Percentiles rank a stretch among this genome's conserved stretches.
Conservation (phyloP, 2,797 vertebrate species). For the Gobio occitaniae region DNA sequence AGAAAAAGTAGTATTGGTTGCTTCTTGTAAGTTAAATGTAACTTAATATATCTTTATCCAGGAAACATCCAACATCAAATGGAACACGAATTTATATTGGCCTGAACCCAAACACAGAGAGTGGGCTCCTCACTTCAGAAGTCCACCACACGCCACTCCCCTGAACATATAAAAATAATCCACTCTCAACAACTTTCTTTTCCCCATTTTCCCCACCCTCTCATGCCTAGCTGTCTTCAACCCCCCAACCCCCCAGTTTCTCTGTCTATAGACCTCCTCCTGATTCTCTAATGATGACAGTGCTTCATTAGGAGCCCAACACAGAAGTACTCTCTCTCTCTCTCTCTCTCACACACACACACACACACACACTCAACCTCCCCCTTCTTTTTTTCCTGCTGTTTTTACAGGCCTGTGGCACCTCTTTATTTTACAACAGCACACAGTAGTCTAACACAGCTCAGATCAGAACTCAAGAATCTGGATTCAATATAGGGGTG, state of each 20-base stretch:
- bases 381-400: constrained; percentile 47
- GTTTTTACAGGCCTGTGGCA: constrained; percentile 60
- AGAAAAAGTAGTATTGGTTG: background rate
- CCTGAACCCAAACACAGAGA: background rate
- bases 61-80: constrained; percentile 16
- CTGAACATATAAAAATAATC: constrained; percentile 17
- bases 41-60: background rate
- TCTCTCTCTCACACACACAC: background rate
- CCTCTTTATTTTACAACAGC: constrained; percentile 63
- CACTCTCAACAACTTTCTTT: constrained; percentile 31
- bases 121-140: constrained; percentile 6
- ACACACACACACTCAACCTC: constrained; percentile 3
- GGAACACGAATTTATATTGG: background rate
- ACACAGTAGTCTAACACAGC: constrained; percentile 61
- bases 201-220: background rate
- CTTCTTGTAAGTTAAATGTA: constrained; percentile 14
- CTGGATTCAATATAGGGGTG: constrained; percentile 20
- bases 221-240: constrained; percentile 47
- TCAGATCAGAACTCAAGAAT: constrained; percentile 24
- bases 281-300: constrained; percentile 33
- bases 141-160: constrained; percentile 5
- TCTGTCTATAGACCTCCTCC: constrained; percentile 42
- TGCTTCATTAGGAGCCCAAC: constrained; percentile 29
- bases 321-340: constrained; percentile 10
- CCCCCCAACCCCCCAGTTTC: background rate